Evolutionary conservation across 2,888 invertebrate genomes (phyloP).

Genomic region (Troides oblongomaculatus): DNA sequence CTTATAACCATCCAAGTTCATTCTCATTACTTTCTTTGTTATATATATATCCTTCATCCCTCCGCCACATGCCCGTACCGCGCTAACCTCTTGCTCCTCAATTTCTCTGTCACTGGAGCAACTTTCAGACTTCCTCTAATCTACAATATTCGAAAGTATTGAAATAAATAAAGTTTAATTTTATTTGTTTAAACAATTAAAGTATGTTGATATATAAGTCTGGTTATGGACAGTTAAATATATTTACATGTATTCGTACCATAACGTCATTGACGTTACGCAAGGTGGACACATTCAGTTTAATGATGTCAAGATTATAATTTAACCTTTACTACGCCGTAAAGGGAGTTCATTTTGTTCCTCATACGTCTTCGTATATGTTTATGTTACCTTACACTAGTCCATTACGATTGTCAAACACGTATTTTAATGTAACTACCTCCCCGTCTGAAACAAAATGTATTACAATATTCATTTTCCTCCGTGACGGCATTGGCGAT

Average conservation of each 20-base stretch:
- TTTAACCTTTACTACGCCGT: constrained; percentile 27
- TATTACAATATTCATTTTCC: constrained; percentile 22
- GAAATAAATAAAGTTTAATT: neutral
- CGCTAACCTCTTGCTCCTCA: too few relatives aligned
- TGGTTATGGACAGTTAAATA: neutral
- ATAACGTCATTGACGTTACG: constrained; percentile 24
- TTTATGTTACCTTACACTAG: constrained; percentile 14
- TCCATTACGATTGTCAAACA: constrained; percentile 16
- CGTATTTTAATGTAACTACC: constrained; percentile 10
- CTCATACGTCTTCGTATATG: constrained; percentile 21
- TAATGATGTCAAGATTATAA: constrained; percentile 32
- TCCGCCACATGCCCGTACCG: too few relatives aligned
- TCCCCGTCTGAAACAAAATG: constrained; percentile 8
- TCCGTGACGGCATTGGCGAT: constrained; percentile 34
- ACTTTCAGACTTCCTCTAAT: too few relatives aligned
- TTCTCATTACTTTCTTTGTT: too few relatives aligned
- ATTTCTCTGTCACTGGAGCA: too few relatives aligned
- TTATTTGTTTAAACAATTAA: neutral
- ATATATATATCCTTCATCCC: too few relatives aligned
- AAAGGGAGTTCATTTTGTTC: constrained; percentile 15
- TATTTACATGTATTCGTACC: constrained; percentile 1
- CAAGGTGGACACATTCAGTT: constrained; percentile 16
- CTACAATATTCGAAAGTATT: neutral
- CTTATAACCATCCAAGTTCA: too few relatives aligned
- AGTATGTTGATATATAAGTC: neutral